Conservation (phyloP, 2,113 vertebrate genomes). For the Synodontis membranacea region DNA sequence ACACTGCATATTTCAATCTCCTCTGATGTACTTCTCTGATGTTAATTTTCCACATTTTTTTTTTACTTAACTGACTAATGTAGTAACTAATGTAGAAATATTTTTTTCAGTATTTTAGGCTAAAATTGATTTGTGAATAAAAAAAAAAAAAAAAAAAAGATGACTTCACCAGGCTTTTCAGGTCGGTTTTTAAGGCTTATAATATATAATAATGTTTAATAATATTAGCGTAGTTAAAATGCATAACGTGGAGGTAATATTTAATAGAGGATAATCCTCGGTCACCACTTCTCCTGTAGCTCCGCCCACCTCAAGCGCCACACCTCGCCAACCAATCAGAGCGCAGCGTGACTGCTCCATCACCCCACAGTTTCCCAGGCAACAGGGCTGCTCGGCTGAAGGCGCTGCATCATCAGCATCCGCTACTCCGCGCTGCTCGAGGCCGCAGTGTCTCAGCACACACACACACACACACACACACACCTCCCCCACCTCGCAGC, state of each 20-base stretch:
- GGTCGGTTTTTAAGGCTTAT: background rate
- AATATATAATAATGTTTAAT: background rate
- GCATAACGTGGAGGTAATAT: background rate
- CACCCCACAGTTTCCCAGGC: conserved; percentile 90
- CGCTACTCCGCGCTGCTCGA: conserved; percentile 59
- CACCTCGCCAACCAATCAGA: conserved; percentile 83
- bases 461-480: conserved; percentile 74
- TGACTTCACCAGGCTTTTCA: background rate
- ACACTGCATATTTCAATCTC: background rate
- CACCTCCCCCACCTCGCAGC: conserved; percentile 80
- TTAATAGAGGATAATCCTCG: background rate
- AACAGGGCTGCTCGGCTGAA: conserved; percentile 88
- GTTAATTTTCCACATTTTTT: background rate
- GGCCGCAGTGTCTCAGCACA: conserved; percentile 89
- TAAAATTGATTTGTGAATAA: background rate
- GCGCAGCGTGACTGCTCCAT: conserved; percentile 83
- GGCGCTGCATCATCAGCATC: conserved; percentile 92
- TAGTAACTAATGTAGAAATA: background rate
- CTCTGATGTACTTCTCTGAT: background rate
- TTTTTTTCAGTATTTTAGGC: background rate
- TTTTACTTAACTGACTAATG: background rate
- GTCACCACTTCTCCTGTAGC: conserved; percentile 52
- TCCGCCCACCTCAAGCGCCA: conserved; percentile 62
- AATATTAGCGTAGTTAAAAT: background rate
- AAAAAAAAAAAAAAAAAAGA: background rate